Conservation (phyloP, 2,113 vertebrate species). For the Paedocypris sp. region DNA sequence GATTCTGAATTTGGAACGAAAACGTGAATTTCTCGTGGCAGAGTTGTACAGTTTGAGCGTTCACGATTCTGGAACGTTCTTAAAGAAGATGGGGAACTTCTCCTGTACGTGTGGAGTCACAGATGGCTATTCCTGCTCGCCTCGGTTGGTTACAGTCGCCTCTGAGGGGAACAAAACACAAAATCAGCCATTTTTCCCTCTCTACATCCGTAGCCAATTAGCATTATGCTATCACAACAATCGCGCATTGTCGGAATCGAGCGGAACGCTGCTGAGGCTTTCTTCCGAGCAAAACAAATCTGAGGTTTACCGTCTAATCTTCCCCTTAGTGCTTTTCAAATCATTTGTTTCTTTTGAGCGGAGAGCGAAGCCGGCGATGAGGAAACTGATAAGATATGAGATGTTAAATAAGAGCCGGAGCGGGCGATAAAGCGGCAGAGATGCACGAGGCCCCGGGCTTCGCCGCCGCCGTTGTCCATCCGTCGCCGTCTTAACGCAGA, state of each 20-base stretch:
- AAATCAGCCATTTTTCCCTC: slow-evolving; percentile 2
- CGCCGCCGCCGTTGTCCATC: background rate
- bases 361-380: slow-evolving; percentile 18
- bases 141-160: too few relatives aligned
- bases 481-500: background rate
- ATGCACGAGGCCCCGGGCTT: slow-evolving; percentile 21
- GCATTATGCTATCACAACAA: slow-evolving; percentile 28
- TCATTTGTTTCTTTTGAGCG: slow-evolving; percentile 21
- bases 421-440: slow-evolving; percentile 8
- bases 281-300: slow-evolving; percentile 30
- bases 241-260: slow-evolving; percentile 17
- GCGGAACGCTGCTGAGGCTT: slow-evolving; percentile 21
- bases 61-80: too few relatives aligned
- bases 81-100: too few relatives aligned
- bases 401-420: slow-evolving; percentile 36
- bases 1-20: too few relatives aligned
- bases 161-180: background rate
- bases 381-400: slow-evolving; percentile 35
- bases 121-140: too few relatives aligned
- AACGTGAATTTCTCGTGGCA: too few relatives aligned
- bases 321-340: slow-evolving; percentile 17
- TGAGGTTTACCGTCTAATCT: slow-evolving; percentile 27
- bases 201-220: slow-evolving; percentile 35
- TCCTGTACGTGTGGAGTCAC: too few relatives aligned
- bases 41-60: too few relatives aligned